Conservation (phyloP, 2,888 invertebrate species). For the Nemotelus nigrinus region DNA sequence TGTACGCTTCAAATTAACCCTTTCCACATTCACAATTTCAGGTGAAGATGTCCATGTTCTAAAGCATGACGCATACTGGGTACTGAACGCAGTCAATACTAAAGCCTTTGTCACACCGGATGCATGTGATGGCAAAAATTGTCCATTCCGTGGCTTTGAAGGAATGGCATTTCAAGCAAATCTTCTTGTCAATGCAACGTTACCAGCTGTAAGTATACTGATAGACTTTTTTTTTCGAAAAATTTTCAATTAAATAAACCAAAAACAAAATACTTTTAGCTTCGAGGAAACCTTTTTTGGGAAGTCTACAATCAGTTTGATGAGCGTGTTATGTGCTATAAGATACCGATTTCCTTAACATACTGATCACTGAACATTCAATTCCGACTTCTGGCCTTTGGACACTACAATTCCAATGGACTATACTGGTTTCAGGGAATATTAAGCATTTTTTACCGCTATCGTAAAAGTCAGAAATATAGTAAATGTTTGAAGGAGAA, state of each 20-base stretch:
- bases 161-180: conserved; percentile 59
- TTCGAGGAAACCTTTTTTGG: conserved; percentile 60
- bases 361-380: neutral
- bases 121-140: conserved; percentile 60
- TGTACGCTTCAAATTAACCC: neutral
- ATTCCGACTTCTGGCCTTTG: too few species aligned
- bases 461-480: too few species aligned
- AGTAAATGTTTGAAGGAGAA: too few species aligned
- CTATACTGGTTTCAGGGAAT: neutral
- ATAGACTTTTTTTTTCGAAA: conserved; percentile 8
- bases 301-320: conserved; percentile 57
- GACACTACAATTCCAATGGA: neutral
- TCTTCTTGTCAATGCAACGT: conserved; percentile 56
- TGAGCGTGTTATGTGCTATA: conserved; percentile 60
- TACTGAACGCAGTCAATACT: conserved; percentile 58
- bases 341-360: conserved; percentile 57
- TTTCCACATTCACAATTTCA: conserved; percentile 45
- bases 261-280: conserved; percentile 59
- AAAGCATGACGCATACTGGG: conserved; percentile 60
- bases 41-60: conserved; percentile 57
- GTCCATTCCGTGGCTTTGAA: conserved; percentile 55
- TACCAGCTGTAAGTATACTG: conserved; percentile 59
- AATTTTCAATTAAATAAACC: conserved; percentile 2
- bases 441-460: neutral
- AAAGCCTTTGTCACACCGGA: conserved; percentile 60